phyloP scores from a whole-genome alignment of 2,113 vertebrate species.

The Panurus biarmicus region DNA sequence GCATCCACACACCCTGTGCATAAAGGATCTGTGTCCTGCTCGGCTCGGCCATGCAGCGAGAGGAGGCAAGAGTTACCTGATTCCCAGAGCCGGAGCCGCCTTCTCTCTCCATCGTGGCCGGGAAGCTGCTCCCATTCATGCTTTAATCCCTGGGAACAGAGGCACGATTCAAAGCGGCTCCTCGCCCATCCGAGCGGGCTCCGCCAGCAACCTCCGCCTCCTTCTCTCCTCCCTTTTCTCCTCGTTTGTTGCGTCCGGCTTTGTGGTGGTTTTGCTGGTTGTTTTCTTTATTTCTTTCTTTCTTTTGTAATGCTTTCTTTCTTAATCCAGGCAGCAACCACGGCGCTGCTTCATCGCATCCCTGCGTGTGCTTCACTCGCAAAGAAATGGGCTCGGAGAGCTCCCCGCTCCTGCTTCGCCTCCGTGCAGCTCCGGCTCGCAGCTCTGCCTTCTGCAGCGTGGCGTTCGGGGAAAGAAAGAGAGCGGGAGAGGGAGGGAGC shows the following conservation, averaged over 20 bases:
- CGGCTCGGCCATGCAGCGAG: constrained; percentile 28
- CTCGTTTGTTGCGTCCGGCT: constrained; percentile 17
- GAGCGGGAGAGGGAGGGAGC: background rate
- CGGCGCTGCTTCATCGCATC: background rate
- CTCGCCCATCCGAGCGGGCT: background rate
- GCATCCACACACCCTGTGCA: background rate
- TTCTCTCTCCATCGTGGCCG: constrained; percentile 76
- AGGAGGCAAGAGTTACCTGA: constrained; percentile 77
- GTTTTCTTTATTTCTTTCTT: too few relatives aligned
- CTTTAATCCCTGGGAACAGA: constrained; percentile 63
- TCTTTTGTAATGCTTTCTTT: background rate
- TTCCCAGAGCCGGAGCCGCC: constrained; percentile 64
- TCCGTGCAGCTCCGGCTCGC: background rate
- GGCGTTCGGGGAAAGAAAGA: constrained; percentile 3
- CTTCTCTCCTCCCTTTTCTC: constrained; percentile 32
- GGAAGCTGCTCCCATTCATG: constrained; percentile 74
- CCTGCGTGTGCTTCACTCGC: background rate
- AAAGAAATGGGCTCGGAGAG: constrained; percentile 18
- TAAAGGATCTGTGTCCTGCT: constrained; percentile 46
- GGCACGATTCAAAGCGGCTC: constrained; percentile 38
- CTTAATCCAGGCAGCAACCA: constrained; percentile 31
- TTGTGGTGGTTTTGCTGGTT: background rate
- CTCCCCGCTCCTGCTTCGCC: background rate
- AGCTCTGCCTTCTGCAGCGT: constrained; percentile 33
- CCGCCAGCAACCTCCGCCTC: constrained; percentile 23